Evolutionary conservation across 2,888 invertebrate genomes (phyloP).

Genomic region (Stenotaenia linearis): DNA sequence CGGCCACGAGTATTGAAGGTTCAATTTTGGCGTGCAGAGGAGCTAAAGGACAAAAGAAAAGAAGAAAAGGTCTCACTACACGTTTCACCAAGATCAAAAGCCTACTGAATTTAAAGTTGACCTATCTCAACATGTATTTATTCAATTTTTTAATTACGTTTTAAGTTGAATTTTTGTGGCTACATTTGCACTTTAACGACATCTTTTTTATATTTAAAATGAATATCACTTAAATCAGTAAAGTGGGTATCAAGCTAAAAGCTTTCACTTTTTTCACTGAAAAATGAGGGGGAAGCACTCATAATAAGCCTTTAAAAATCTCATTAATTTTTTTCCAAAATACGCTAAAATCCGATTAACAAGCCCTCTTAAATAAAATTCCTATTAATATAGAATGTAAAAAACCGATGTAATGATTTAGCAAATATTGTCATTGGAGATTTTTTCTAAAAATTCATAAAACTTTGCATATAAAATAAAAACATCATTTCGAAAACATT

Average conservation of each 20-base stretch:
- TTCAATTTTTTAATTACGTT: background rate
- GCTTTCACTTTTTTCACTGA: background rate
- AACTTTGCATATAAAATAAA: no score
- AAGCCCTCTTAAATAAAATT: background rate
- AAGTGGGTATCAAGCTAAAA: no score
- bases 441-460: no score
- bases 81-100: conserved; percentile 34
- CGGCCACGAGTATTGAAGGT: conserved; percentile 83
- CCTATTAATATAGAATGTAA: background rate
- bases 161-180: no score
- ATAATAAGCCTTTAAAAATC: background rate
- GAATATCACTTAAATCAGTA: no score
- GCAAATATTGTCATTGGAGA: no score
- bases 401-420: no score
- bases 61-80: background rate
- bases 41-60: conserved; percentile 51
- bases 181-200: no score
- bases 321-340: background rate
- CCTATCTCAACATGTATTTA: background rate
- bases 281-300: background rate
- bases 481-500: background rate
- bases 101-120: conserved; percentile 1
- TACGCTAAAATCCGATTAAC: background rate
- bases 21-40: conserved; percentile 81
- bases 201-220: no score